Conservation (phyloP, 2,888 invertebrate species). For the Amblyjoppa fuscipennis region DNA sequence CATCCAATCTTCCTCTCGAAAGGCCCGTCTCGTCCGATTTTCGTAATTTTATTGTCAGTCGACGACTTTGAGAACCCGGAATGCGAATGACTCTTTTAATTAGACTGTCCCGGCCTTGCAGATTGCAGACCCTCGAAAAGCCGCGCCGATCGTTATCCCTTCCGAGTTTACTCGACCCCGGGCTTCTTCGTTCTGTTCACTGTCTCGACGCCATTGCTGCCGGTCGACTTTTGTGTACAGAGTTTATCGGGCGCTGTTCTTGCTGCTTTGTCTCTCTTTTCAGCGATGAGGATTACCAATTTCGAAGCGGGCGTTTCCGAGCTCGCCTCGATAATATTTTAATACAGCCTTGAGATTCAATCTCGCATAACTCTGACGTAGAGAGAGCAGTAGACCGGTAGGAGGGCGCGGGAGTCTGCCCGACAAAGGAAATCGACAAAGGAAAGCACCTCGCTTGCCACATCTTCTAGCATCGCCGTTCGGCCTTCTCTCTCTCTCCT, state of each 20-base stretch:
- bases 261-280: neutral
- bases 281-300: neutral
- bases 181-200: neutral
- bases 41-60: slow-evolving; percentile 21
- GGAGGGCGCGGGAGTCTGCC: neutral
- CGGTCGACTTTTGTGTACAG: neutral
- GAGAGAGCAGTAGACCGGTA: neutral
- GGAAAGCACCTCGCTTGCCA: slow-evolving; percentile 50
- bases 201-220: neutral
- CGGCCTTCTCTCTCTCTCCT: slow-evolving; percentile 17
- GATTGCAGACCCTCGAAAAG: neutral
- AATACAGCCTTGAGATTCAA: slow-evolving; percentile 69
- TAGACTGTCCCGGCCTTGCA: neutral
- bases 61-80: slow-evolving; percentile 32
- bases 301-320: slow-evolving; percentile 13
- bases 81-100: slow-evolving; percentile 23
- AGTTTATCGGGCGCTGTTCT: neutral
- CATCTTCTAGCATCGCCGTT: slow-evolving; percentile 2
- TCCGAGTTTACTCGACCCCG: neutral
- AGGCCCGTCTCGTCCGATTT: neutral
- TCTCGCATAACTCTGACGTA: slow-evolving; percentile 64
- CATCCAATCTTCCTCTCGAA: neutral
- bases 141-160: neutral
- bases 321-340: slow-evolving; percentile 66
- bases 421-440: slow-evolving; percentile 57